phyloP scores from a whole-genome alignment of 2,888 invertebrate genomes.

The Tanaodytes sp. region DNA sequence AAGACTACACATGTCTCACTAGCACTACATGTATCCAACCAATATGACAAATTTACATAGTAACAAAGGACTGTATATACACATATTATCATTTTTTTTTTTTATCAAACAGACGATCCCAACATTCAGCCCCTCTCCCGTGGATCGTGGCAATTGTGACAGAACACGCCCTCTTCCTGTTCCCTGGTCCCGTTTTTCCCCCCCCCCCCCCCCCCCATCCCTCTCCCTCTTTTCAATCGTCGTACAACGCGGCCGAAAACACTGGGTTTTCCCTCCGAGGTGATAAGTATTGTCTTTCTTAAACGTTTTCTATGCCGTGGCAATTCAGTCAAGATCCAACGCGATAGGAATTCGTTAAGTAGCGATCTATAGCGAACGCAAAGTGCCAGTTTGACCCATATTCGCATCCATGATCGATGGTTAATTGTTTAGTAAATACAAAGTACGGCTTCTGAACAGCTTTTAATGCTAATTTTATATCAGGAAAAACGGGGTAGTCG shows the following conservation, averaged over 20 bases:
- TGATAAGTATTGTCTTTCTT: conserved; percentile 31
- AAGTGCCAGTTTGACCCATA: conserved; percentile 35
- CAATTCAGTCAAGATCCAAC: conserved; percentile 20
- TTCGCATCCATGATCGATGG: conserved; percentile 23
- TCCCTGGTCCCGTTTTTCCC: too few species aligned
- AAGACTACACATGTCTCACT: too few species aligned
- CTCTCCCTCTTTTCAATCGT: too few species aligned
- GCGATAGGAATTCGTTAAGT: conserved; percentile 34
- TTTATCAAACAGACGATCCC: not conserved
- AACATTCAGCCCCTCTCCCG: too few species aligned
- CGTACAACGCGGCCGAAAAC: conserved; percentile 20
- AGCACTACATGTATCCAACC: too few species aligned
- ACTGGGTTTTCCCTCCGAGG: not conserved
- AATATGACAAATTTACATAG: too few species aligned
- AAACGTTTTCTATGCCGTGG: conserved; percentile 9
- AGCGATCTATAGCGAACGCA: conserved; percentile 26
- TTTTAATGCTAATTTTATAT: too few species aligned
- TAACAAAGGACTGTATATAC: too few species aligned
- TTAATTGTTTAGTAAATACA: conserved; percentile 28
- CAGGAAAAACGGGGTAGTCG: too few species aligned
- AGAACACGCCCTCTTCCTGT: too few species aligned
- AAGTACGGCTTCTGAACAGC: conserved; percentile 9
- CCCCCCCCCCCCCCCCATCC: too few species aligned
- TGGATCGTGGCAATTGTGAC: too few species aligned
- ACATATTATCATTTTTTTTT: not conserved